Conservation (phyloP, 2,888 invertebrate species). For the Eristalis pertinax region DNA sequence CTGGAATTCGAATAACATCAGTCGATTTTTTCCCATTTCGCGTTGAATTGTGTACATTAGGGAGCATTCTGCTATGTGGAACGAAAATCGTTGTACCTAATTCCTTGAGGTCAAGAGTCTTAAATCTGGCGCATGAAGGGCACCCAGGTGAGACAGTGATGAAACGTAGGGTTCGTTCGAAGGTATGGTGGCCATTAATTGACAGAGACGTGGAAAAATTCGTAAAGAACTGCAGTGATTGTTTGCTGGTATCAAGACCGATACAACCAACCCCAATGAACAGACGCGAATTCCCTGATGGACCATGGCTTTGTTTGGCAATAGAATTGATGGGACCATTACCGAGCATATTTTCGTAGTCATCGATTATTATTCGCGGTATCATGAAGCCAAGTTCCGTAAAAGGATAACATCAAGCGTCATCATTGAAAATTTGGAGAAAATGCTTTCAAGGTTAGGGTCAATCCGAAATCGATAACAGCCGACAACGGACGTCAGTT, state of each 20-base stretch:
- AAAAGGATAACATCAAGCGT: constrained; percentile 16
- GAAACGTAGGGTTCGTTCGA: constrained; percentile 26
- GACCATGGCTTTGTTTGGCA: constrained; percentile 23
- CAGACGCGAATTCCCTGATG: constrained; percentile 17
- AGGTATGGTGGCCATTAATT: constrained; percentile 25
- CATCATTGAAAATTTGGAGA: constrained; percentile 11
- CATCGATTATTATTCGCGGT: constrained; percentile 50
- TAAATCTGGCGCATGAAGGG: no score
- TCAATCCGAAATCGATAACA: constrained; percentile 56
- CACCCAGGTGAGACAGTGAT: constrained; percentile 38
- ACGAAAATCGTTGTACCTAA: constrained; percentile 58
- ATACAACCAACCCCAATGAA: constrained; percentile 43
- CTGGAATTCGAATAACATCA: no score
- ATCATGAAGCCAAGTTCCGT: constrained; percentile 23
- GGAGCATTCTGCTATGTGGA: constrained; percentile 62
- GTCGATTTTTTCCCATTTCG: constrained; percentile 37
- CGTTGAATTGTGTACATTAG: constrained; percentile 53
- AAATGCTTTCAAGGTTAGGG: constrained; percentile 36
- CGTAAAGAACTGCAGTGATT: constrained; percentile 17
- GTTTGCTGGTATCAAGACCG: constrained; percentile 39
- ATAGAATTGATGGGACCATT: constrained; percentile 42
- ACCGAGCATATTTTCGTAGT: constrained; percentile 42
- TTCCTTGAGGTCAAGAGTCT: constrained; percentile 50
- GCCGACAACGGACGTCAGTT: constrained; percentile 66
- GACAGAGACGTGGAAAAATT: constrained; percentile 25